These are phyloP conservation scores for Numenius arquata DNA, from an alignment of 2,113 vertebrate genomes.

Conservation along the genomic window DNA sequence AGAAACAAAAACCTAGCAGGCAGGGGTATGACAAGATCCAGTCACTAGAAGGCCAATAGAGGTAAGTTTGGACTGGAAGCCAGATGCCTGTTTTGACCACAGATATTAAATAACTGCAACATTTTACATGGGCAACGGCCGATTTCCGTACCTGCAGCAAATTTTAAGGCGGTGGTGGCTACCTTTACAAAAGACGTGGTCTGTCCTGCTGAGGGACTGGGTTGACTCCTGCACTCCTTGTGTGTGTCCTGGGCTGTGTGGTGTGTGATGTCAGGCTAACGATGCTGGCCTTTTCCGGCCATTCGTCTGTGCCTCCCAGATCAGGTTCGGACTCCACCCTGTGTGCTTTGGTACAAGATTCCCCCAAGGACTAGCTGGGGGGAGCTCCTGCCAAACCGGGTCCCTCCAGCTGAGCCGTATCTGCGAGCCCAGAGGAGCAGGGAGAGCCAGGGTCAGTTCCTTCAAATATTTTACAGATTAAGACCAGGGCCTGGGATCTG, in stretches of 20 bases:
- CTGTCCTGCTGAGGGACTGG: background rate
- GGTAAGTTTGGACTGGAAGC: background rate
- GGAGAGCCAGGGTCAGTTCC: constrained; percentile 1
- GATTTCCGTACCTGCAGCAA: background rate
- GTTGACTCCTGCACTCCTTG: background rate
- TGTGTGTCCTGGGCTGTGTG: background rate
- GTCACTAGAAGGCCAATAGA: background rate
- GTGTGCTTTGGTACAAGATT: constrained; percentile 48
- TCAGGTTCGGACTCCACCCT: constrained; percentile 50
- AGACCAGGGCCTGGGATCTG: background rate
- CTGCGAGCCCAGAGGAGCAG: constrained; percentile 19
- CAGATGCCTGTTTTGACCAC: background rate
- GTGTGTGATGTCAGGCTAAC: background rate
- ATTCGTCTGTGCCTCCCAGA: background rate
- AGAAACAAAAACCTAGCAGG: background rate
- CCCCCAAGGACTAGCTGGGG: background rate
- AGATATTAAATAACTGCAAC: background rate
- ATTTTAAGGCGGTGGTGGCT: background rate
- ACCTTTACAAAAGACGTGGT: background rate
- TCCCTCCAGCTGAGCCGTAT: constrained; percentile 49
- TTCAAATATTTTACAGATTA: constrained; percentile 33
- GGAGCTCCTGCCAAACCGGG: constrained; percentile 22
- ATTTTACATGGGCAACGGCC: background rate
- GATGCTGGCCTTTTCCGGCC: background rate
- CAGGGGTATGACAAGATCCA: background rate